Evolutionary conservation across 2,113 vertebrate species (phyloP).

Genomic region (Brevimyrus niger): DNA sequence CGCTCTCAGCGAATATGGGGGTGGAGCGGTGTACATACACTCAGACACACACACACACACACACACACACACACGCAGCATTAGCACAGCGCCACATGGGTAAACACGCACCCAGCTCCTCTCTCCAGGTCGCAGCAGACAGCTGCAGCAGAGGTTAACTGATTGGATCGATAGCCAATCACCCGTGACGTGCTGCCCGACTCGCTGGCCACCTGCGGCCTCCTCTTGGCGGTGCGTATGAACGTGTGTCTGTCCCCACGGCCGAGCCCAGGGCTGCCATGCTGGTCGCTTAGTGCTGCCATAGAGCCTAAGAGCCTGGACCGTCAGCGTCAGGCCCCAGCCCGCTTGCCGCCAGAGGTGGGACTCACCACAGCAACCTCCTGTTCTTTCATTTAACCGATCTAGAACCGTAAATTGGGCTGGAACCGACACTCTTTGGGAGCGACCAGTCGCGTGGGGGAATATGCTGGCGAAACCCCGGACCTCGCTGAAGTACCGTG

Average conservation of each 20-base stretch:
- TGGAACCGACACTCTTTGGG: not conserved
- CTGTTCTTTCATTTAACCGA: not conserved
- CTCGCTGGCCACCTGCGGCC: not conserved
- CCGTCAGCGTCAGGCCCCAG: not conserved
- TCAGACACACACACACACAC: not conserved
- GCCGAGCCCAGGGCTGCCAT: not conserved
- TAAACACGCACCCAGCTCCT: slow-evolving; percentile 9
- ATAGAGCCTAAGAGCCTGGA: not conserved
- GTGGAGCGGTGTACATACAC: not conserved
- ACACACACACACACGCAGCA: slow-evolving; percentile 11
- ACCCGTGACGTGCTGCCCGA: not conserved
- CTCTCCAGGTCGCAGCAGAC: not conserved
- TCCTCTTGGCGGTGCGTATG: not conserved
- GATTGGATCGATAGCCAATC: not conserved
- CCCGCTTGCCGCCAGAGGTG: not conserved
- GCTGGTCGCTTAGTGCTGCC: not conserved
- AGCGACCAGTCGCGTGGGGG: not conserved
- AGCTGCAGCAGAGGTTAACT: not conserved
- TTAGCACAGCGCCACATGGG: not conserved
- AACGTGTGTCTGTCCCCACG: not conserved
- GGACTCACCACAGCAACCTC: not conserved
- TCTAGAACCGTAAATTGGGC: not conserved
- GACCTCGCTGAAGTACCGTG: not conserved
- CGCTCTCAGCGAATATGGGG: not conserved
- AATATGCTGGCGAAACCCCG: not conserved